A percentile compares a stretch with the other conserved stretches of the same genome.
phyloP scores from a whole-genome alignment of 2,888 invertebrate genomes.

The Schizaphis graminum region DNA sequence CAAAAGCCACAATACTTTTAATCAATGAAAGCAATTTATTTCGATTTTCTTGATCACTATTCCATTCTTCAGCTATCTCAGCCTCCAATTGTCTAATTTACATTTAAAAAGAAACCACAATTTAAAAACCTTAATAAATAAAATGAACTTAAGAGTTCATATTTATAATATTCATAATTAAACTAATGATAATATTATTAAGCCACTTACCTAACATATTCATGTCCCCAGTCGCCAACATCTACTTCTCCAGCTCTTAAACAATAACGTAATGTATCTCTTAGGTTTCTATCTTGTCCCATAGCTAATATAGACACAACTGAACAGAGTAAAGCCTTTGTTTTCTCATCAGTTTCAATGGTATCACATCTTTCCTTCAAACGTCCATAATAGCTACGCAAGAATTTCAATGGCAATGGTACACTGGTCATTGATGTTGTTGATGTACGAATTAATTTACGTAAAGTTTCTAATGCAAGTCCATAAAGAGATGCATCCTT shows the following conservation, averaged over 20 bases:
- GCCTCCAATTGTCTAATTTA: slow-evolving; percentile 83
- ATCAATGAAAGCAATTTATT: slow-evolving; percentile 81
- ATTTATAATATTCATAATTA: background rate
- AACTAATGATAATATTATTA: background rate
- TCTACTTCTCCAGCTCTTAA: slow-evolving; percentile 85
- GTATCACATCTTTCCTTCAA: slow-evolving; percentile 90
- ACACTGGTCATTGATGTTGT: slow-evolving; percentile 99
- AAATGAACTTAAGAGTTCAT: background rate
- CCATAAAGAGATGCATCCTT: slow-evolving; percentile 81
- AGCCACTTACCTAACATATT: slow-evolving; percentile 85
- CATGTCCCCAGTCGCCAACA: slow-evolving; percentile 99
- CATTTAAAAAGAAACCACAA: background rate
- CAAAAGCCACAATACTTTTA: slow-evolving; percentile 90
- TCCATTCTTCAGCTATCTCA: slow-evolving; percentile 92
- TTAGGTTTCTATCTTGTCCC: slow-evolving; percentile 74
- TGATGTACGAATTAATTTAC: slow-evolving; percentile 91
- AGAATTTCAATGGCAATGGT: slow-evolving; percentile 97
- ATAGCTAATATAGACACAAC: slow-evolving; percentile 97
- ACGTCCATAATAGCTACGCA: slow-evolving; percentile 90
- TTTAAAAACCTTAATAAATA: background rate
- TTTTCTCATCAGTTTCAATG: slow-evolving; percentile 78
- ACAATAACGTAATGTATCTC: slow-evolving; percentile 93
- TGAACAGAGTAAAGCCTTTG: slow-evolving; percentile 92
- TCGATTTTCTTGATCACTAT: slow-evolving; percentile 71
- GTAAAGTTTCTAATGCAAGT: slow-evolving; percentile 88